Evolutionary conservation across 2,113 vertebrate genomes (phyloP).

Genomic region (Vulpes ferrilata): DNA sequence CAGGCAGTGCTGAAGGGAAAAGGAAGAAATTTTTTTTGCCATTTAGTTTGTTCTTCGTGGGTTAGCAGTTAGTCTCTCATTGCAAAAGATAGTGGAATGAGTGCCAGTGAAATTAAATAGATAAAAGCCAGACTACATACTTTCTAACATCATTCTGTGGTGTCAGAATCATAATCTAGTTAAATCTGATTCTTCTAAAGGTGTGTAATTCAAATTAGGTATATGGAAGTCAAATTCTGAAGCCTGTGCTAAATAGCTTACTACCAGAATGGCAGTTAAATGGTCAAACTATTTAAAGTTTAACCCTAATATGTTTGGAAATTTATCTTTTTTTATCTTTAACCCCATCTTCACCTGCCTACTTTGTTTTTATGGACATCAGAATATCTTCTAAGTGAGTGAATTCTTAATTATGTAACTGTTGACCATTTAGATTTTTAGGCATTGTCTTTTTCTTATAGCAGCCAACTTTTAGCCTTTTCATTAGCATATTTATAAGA

Average conservation of each 20-base stretch:
- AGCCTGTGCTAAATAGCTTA: neutral
- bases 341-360: neutral
- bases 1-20: neutral
- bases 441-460: neutral
- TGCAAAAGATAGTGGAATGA: neutral
- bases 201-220: neutral
- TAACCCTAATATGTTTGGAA: neutral
- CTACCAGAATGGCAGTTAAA: conserved; percentile 18
- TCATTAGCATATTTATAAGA: neutral
- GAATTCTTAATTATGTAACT: neutral
- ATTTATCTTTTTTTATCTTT: neutral
- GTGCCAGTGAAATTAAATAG: neutral
- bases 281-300: conserved; percentile 16
- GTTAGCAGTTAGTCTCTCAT: conserved; percentile 14
- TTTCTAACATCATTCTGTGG: neutral
- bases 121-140: neutral
- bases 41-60: neutral
- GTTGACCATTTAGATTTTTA: neutral
- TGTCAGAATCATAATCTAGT: neutral
- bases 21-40: neutral
- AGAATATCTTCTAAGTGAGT: neutral
- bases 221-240: conserved; percentile 27
- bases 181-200: conserved; percentile 35
- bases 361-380: neutral
- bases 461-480: neutral